Percentiles rank a stretch among this genome's conserved stretches.
Conservation (phyloP, 2,113 vertebrate genomes). For the Ammospiza caudacuta region DNA sequence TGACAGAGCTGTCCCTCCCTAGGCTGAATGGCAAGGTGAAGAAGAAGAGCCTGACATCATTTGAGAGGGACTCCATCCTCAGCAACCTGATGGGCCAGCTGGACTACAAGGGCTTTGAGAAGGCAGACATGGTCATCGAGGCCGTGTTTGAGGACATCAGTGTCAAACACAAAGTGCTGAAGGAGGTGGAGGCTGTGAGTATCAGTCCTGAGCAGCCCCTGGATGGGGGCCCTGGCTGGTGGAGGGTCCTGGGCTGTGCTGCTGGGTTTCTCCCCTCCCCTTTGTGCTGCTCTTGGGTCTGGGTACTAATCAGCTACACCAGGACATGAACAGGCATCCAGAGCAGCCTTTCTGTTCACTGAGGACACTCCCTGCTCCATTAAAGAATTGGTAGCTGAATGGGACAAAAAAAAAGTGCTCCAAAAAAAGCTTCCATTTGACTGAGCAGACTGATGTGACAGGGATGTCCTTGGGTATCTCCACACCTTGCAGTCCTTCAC, state of each 20-base stretch:
- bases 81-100: constrained; percentile 85
- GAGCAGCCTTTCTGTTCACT: not conserved
- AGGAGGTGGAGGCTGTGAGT: constrained; percentile 94
- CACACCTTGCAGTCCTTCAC: not conserved
- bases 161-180: constrained; percentile 91
- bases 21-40: constrained; percentile 92
- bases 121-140: constrained; percentile 94
- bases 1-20: not conserved
- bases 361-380: not conserved
- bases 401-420: not conserved
- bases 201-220: not conserved
- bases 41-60: constrained; percentile 88
- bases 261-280: not conserved
- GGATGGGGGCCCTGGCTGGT: fast-evolving
- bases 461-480: not conserved
- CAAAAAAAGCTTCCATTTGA: not conserved
- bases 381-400: not conserved
- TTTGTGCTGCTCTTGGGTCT: not conserved
- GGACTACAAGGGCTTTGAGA: constrained; percentile 88
- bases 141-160: constrained; percentile 94
- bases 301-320: not conserved
- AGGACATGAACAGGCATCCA: not conserved
- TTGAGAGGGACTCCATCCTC: constrained; percentile 88
- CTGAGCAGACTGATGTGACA: not conserved
- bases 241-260: not conserved